Percentiles rank a stretch among this genome's conserved stretches.
Evolutionary conservation across 2,888 invertebrate species (phyloP).

Genomic region (Embidobia sp.): DNA sequence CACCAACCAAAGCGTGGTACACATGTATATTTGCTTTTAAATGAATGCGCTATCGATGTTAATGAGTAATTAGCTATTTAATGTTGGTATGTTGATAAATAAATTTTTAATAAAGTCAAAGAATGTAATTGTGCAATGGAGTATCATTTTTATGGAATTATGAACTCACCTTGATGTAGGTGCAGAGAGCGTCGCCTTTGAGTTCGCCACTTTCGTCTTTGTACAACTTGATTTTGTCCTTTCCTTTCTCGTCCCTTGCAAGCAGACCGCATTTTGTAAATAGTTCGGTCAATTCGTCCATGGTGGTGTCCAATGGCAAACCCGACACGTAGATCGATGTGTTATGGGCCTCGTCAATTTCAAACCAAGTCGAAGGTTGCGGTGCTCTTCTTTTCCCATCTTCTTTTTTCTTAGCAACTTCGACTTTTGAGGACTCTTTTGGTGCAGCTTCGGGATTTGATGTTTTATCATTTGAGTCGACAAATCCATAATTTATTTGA

Average conservation of each 20-base stretch:
- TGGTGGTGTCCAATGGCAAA: constrained; percentile 92
- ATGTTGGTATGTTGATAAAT: constrained; percentile 26
- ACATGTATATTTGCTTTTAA: background rate
- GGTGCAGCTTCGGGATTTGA: constrained; percentile 77
- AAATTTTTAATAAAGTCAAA: constrained; percentile 31
- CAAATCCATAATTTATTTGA: constrained; percentile 96
- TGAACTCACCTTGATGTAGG: constrained; percentile 92
- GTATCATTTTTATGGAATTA: constrained; percentile 2
- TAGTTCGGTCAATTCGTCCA: constrained; percentile 93
- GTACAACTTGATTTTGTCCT: constrained; percentile 96
- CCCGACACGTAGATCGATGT: constrained; percentile 98
- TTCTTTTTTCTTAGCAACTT: constrained; percentile 74
- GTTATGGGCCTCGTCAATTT: constrained; percentile 92
- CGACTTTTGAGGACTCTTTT: constrained; percentile 80
- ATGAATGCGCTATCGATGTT: constrained; percentile 10
- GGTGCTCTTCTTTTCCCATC: constrained; percentile 82
- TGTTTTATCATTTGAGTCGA: constrained; percentile 82
- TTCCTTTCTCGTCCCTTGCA: constrained; percentile 91
- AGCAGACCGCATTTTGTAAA: constrained; percentile 99
- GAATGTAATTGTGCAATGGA: constrained; percentile 18
- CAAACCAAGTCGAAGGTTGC: constrained; percentile 92
- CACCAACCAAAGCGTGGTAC: too few relatives aligned
- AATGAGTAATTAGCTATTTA: constrained; percentile 21
- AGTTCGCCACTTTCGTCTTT: constrained; percentile 89
- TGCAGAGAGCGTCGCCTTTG: constrained; percentile 98